phyloP scores from a whole-genome alignment of 1,140 invertebrate genomes.

The Chrysoperla carnea region DNA sequence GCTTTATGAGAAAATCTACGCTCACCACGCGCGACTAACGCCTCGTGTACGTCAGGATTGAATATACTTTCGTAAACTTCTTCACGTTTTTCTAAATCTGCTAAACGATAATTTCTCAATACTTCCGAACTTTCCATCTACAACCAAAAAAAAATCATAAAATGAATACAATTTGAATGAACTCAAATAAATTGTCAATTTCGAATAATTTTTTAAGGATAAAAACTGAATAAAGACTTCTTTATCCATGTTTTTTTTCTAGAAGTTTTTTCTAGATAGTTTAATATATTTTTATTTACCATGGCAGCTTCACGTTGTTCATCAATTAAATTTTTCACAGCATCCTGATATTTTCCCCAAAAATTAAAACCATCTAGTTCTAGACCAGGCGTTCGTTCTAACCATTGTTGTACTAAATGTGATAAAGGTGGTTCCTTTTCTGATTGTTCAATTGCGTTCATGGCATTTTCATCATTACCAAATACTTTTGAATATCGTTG shows the following conservation, averaged over 20 bases:
- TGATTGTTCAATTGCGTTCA: slow-evolving; percentile 54
- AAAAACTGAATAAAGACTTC: no score
- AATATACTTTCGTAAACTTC: slow-evolving; percentile 85
- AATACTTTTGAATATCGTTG: slow-evolving; percentile 83
- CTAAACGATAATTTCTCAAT: slow-evolving; percentile 37
- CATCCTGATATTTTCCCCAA: slow-evolving; percentile 74
- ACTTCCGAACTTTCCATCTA: slow-evolving; percentile 38
- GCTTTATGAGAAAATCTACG: slow-evolving; percentile 77
- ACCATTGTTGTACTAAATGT: slow-evolving; percentile 75
- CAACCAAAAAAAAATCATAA: slow-evolving; percentile 3
- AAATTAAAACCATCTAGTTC: slow-evolving; percentile 75
- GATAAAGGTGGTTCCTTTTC: slow-evolving; percentile 71
- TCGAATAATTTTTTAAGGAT: no score
- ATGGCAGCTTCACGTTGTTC: slow-evolving; percentile 42
- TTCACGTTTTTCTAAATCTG: slow-evolving; percentile 55
- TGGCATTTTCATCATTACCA: slow-evolving; percentile 47
- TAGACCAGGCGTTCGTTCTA: slow-evolving; percentile 85
- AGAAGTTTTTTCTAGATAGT: no score
- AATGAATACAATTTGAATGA: slow-evolving; percentile 4
- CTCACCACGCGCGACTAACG: slow-evolving; percentile 65
- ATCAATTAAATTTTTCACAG: slow-evolving; percentile 55
- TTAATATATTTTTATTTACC: no score
- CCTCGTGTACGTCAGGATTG: slow-evolving; percentile 62
- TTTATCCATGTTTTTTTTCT: no score
- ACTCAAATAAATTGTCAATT: neutral